Base-by-base conservation (phyloP, 2,113 vertebrate species). In the Gorilla gorilla region DNA sequence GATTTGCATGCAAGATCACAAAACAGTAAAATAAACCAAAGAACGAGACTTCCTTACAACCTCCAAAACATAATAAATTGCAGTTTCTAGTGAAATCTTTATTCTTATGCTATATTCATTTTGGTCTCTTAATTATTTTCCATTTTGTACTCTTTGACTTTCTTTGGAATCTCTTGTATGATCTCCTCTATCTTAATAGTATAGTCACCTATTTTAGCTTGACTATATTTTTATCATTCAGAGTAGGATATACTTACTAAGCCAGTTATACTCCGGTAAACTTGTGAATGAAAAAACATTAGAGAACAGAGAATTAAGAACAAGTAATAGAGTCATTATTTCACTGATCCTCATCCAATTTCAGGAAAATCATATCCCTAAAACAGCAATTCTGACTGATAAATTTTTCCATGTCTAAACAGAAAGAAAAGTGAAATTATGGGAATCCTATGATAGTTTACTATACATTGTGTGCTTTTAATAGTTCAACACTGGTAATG, bases 11-110 rank as follows among this genome's bases (percentile, higher is more conserved):
- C 38, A 90, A 57, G 64, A 88, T 88, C 48, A 96, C 57, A 92
- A 97, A 97, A 94, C n/a, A 57, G 8, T 79, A 90, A 94, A 88
- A 61, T 35, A 75, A 90, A 91, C 4, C n/a, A 97, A 96, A 94
- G 32, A 84, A 32, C 23, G 86, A 70, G 43, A 90, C 30, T 75
- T 92, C 75, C 38, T 95, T 87, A 57, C 6, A 50, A 12, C 5
- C 35, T 25, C 59, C 23, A 59, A 80, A 83, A 93, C 12, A 89
- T 5, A 96, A 23, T 35, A 94, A 95, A 68, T 20, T 84, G 50
- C 7, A 81, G 78, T 88, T 90, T 93, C n/a, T 95, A 80, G 20
- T 93, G 50, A 92, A 90, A 87, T 9, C 86, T 32, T 68, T 82
- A 55, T 75, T 95, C 55, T 84, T 81, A 50, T 73, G 64, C n/a